Conservation (phyloP, 2,888 invertebrate genomes). For the Aquatica leii region DNA sequence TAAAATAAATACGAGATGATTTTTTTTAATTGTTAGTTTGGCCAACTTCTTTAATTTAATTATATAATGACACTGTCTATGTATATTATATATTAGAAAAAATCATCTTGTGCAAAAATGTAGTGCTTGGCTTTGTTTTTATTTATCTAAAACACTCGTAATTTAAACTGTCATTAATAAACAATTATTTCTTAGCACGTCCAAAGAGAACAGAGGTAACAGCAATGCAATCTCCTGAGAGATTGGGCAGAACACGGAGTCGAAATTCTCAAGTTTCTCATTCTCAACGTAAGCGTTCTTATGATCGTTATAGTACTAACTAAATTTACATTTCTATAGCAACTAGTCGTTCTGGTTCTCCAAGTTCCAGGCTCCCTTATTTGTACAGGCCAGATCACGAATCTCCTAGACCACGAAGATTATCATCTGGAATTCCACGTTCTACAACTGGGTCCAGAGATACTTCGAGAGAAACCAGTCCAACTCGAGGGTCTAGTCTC, state of each 20-base stretch:
- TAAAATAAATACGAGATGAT: neutral
- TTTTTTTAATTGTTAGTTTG: neutral
- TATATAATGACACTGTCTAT: too few species aligned
- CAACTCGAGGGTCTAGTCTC: slow-evolving; percentile 52
- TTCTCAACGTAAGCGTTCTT: slow-evolving; percentile 83
- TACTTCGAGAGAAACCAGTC: slow-evolving; percentile 59
- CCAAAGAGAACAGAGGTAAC: slow-evolving; percentile 67
- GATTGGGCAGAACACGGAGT: slow-evolving; percentile 66
- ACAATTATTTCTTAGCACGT: slow-evolving; percentile 64
- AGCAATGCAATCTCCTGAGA: slow-evolving; percentile 70
- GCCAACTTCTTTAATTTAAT: too few species aligned
- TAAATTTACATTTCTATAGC: slow-evolving; percentile 66
- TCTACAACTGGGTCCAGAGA: slow-evolving; percentile 75
- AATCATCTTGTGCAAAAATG: too few species aligned
- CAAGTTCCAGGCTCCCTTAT: slow-evolving; percentile 84
- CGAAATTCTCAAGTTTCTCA: slow-evolving; percentile 83
- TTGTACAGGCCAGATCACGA: slow-evolving; percentile 65
- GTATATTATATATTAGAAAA: too few species aligned
- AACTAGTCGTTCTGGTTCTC: slow-evolving; percentile 92
- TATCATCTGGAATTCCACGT: slow-evolving; percentile 74
- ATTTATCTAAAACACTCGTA: neutral
- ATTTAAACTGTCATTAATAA: neutral
- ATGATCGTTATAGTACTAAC: too few species aligned
- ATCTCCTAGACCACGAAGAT: slow-evolving; percentile 67
- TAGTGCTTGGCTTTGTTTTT: neutral